These are phyloP conservation scores for Corydoras sp. DNA, from an alignment of 2,113 vertebrate genomes.

Conservation along the genomic window DNA sequence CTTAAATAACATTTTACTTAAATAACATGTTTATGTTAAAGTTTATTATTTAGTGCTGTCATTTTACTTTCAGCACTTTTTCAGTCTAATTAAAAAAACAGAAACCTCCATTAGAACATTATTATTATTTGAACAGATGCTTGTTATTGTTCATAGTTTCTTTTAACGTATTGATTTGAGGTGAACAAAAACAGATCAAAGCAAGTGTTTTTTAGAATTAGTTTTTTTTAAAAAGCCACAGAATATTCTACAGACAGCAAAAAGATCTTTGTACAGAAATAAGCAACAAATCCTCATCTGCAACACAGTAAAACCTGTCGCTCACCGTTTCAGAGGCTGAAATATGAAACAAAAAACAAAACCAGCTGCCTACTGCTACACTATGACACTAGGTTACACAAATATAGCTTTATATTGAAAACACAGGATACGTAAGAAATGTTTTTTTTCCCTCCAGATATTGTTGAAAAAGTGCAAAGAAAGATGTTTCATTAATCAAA, in stretches of 20 bases:
- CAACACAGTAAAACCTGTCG: conserved; percentile 61
- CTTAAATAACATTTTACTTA: too few relatives aligned
- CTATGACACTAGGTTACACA: conserved; percentile 83
- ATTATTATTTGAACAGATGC: too few relatives aligned
- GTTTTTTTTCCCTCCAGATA: conserved; percentile 81
- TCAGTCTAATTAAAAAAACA: too few relatives aligned
- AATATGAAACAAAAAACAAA: conserved; percentile 61
- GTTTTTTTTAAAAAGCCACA: conserved; percentile 83
- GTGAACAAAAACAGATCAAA: conserved; percentile 77
- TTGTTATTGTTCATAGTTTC: too few relatives aligned
- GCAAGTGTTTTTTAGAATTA: conserved; percentile 63
- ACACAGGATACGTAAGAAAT: conserved; percentile 89
- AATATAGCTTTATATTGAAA: conserved; percentile 75
- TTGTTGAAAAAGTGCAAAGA: conserved; percentile 88
- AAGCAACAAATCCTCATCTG: conserved; percentile 76
- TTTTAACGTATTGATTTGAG: conserved; percentile 44
- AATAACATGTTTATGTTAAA: too few relatives aligned
- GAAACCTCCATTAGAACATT: too few relatives aligned
- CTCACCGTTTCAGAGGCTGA: conserved; percentile 62
- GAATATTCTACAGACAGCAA: conserved; percentile 91
- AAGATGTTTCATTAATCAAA: conserved; percentile 77
- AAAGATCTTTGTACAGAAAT: conserved; percentile 85
- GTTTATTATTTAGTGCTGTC: too few relatives aligned
- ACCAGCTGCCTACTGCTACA: conserved; percentile 73
- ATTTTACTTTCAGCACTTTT: too few relatives aligned